Conservation (phyloP, 2,888 invertebrate species). For the Drosophila histrio region DNA sequence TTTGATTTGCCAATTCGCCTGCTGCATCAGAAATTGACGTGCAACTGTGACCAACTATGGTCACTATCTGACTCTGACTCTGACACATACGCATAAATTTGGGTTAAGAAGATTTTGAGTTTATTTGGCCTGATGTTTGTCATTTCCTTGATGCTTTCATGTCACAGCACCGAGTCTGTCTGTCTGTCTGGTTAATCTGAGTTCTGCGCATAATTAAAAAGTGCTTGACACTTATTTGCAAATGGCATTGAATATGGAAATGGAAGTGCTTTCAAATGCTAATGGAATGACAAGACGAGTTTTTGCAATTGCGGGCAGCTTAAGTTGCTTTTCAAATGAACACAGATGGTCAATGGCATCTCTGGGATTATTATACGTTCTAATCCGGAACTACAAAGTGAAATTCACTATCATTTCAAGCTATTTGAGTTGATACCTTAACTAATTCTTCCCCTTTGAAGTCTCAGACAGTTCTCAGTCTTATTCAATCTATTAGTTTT, state of each 20-base stretch:
- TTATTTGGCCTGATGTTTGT: slow-evolving; percentile 70
- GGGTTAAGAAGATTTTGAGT: slow-evolving; percentile 74
- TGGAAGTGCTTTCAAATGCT: slow-evolving; percentile 23
- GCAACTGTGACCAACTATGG: slow-evolving; percentile 65
- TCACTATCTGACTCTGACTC: no score
- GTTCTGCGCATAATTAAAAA: slow-evolving; percentile 56
- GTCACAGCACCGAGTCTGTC: slow-evolving; percentile 24
- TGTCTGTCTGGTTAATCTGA: no score
- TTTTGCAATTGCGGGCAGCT: not conserved
- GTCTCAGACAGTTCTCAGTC: no score
- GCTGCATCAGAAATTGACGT: slow-evolving; percentile 45
- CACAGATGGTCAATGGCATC: slow-evolving; percentile 6
- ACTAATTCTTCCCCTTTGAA: no score
- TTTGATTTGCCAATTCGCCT: slow-evolving; percentile 47
- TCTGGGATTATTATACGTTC: not conserved
- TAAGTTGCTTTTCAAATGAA: not conserved
- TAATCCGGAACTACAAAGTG: not conserved
- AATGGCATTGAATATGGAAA: slow-evolving; percentile 27
- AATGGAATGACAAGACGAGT: slow-evolving; percentile 22
- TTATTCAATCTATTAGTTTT: no score
- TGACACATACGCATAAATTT: slow-evolving; percentile 67
- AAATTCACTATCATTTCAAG: not conserved
- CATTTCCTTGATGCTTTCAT: slow-evolving; percentile 60
- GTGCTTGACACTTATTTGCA: slow-evolving; percentile 48
- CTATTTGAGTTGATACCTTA: not conserved